Evolutionary conservation across 2,113 vertebrate genomes (phyloP).

Genomic region (Tupaia tana): DNA sequence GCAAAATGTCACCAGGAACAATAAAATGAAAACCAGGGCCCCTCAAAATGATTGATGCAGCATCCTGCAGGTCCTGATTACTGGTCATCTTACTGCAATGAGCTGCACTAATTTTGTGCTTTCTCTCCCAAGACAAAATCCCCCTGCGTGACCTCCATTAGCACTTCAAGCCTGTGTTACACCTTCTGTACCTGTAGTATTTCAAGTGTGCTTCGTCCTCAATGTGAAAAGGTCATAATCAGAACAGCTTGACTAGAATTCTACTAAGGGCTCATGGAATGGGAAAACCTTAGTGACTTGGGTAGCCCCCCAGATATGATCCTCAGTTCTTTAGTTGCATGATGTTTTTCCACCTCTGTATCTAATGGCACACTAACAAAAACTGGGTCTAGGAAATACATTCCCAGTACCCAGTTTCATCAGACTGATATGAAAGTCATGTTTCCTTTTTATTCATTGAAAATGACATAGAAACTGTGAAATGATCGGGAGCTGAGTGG

Average conservation of each 20-base stretch:
- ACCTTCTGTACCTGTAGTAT: background rate
- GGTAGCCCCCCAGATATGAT: fast-evolving
- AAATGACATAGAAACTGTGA: background rate
- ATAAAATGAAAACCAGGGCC: background rate
- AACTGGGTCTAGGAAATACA: background rate
- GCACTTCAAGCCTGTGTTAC: background rate
- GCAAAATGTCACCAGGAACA: background rate
- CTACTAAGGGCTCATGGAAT: background rate
- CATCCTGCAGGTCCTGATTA: background rate
- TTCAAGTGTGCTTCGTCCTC: background rate
- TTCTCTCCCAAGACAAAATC: background rate
- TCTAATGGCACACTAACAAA: background rate
- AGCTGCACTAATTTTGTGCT: background rate
- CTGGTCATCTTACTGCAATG: background rate
- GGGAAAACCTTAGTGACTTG: background rate
- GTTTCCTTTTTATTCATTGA: background rate
- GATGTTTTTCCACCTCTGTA: background rate
- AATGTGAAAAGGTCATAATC: background rate
- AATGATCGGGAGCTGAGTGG: background rate
- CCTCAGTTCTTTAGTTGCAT: background rate
- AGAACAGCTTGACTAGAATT: background rate
- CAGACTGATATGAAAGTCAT: background rate
- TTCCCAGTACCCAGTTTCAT: background rate
- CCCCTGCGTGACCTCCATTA: background rate
- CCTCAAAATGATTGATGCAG: background rate